A percentile compares a stretch with the other conserved stretches of the same genome.
Evolutionary conservation across 2,113 vertebrate species (phyloP).

Genomic region (Puffinus mauretanicus): DNA sequence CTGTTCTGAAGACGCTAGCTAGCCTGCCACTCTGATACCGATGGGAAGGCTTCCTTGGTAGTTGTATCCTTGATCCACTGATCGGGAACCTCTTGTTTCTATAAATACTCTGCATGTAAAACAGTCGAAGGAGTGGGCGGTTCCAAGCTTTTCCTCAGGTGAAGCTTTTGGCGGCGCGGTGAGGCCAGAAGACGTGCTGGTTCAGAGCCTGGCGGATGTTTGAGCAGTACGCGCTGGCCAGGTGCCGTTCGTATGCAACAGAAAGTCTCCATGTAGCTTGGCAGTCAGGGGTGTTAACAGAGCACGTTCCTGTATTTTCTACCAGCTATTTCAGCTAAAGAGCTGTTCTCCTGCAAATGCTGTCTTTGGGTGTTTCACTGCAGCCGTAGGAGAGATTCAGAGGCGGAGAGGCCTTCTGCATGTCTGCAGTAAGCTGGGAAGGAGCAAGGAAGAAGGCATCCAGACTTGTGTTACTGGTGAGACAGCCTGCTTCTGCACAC

Average conservation of each 20-base stretch:
- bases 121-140: not conserved
- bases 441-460: not conserved
- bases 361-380: not conserved
- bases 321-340: not conserved
- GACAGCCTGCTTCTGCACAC: not conserved
- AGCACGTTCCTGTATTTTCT: too few relatives aligned
- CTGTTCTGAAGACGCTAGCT: not conserved
- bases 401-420: not conserved
- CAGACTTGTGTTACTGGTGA: not conserved
- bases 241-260: not conserved
- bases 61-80: too few relatives aligned
- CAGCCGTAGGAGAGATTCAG: not conserved
- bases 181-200: accelerated
- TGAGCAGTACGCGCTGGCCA: not conserved
- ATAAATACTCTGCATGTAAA: not conserved
- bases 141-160: not conserved
- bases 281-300: not conserved
- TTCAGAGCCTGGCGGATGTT: too few relatives aligned
- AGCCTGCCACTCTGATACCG: accelerated
- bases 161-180: accelerated
- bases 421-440: not conserved
- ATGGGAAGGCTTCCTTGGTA: not conserved
- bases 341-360: not conserved
- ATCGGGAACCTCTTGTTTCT: not conserved
- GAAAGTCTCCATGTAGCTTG: not conserved